Percentiles rank a stretch among this genome's conserved stretches.
These are phyloP conservation scores for Fissipunctia ypsillon DNA, from an alignment of 2,888 invertebrate species.

Conservation along the genomic window DNA sequence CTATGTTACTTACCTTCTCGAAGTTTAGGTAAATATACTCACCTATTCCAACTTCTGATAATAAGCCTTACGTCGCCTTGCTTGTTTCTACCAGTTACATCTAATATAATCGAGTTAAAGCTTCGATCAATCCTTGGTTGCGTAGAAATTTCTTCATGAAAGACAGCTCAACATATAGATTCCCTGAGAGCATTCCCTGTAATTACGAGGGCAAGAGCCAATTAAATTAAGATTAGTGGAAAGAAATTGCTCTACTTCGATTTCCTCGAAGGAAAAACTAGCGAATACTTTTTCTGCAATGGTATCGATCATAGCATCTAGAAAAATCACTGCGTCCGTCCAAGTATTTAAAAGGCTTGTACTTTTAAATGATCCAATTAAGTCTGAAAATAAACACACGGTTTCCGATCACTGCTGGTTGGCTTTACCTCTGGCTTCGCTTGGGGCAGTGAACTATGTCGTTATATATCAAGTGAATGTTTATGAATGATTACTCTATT, in stretches of 20 bases:
- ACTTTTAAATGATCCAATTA: not conserved
- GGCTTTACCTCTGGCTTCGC: not conserved
- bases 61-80: too few species aligned
- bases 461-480: too few species aligned
- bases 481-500: not conserved
- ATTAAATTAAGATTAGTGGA: not conserved
- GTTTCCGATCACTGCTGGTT: too few species aligned
- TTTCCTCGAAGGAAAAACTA: not conserved
- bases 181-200: too few species aligned
- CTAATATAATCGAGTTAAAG: not conserved
- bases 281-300: not conserved
- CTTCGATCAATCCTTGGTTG: too few species aligned
- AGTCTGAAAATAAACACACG: not conserved
- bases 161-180: not conserved
- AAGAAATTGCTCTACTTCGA: not conserved
- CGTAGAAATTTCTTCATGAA: not conserved
- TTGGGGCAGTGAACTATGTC: not conserved
- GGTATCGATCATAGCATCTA: not conserved
- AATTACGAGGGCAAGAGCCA: not conserved
- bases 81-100: not conserved
- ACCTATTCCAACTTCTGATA: too few species aligned
- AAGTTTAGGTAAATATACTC: too few species aligned
- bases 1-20: too few species aligned
- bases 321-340: not conserved
- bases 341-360: not conserved